Base-by-base conservation (phyloP, 1,140 invertebrate species). In the Ctenoplectra terminalis region DNA sequence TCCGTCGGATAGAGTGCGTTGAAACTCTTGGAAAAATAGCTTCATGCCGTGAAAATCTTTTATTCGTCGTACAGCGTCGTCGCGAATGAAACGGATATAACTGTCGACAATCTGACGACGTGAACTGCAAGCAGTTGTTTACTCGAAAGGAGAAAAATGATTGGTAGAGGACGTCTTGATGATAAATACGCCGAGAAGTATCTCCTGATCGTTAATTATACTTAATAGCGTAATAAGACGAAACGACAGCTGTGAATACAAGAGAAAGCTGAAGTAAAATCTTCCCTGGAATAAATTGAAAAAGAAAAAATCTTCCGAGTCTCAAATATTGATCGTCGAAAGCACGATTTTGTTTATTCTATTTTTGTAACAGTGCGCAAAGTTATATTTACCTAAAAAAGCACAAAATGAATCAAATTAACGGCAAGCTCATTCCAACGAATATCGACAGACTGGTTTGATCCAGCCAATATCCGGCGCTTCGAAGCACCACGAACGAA, bases 401-500 rank as follows among this genome's bases (percentile, higher is more conserved):
- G 43, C 11, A 64, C 63, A 40, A 40, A 71, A 61, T 40, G 50
- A 50, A 66, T 75, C 9, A 58, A 64, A 81, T 74, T 74, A 75
- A 75, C 71, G 50, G 50, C 40, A 23, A 20, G 50, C 48, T 46
- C 40, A 34, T 23, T 48, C 26, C 17, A 56, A 34, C 48, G 48
- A 75, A 66, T 58, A 81, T 81, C 71, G 72, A 40, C 52, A 60
- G 23, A 81, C 31, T 20, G n/a, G 43, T 50, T 58, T n/a, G 81
- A 82, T 78, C 61, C 43, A 23, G 46, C 58, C 52, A 72, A 79
- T 83, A 83, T 80, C 67, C 81, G 67, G 60, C 34, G 23, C 48
- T 29, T 37, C 29, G 58, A 34, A 66, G 60, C 50, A 48, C 31
- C 60, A 50, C 66, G 76, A 86, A 87, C 83, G 77, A 87, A 87